These are phyloP conservation scores for Eilema depressum DNA, from an alignment of 2,888 invertebrate genomes.

Conservation along the genomic window DNA sequence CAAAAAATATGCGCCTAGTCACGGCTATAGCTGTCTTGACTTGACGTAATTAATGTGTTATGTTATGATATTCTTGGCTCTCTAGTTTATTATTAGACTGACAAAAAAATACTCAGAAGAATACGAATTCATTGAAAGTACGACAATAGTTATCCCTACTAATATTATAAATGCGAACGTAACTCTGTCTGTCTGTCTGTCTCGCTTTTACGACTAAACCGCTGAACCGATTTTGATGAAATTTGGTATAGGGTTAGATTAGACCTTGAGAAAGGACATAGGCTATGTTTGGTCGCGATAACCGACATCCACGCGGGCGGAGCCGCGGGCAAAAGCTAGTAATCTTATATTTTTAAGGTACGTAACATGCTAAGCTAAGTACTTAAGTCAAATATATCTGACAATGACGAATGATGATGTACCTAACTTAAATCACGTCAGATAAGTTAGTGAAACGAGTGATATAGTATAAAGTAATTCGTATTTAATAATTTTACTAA, in stretches of 20 bases:
- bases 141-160: no score
- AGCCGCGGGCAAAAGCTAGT: no score
- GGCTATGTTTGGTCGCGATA: no score
- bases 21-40: background rate
- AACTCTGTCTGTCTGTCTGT: no score
- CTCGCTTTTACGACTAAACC: no score
- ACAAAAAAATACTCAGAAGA: background rate
- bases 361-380: background rate
- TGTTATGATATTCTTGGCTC: background rate
- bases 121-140: slow-evolving; percentile 4
- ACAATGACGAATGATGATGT: background rate
- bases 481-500: background rate
- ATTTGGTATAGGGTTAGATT: no score
- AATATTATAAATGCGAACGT: no score
- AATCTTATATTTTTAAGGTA: background rate
- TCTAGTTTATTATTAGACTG: background rate
- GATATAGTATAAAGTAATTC: background rate
- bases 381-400: slow-evolving; percentile 1
- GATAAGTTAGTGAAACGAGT: no score
- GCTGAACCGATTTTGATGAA: no score
- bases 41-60: slow-evolving; percentile 4
- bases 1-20: slow-evolving; percentile 2
- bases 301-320: no score
- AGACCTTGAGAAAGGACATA: no score
- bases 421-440: background rate